A percentile compares a stretch with the other conserved stretches of the same genome.
Conservation (phyloP, 2,888 invertebrate species). For the Tridacna gigas region DNA sequence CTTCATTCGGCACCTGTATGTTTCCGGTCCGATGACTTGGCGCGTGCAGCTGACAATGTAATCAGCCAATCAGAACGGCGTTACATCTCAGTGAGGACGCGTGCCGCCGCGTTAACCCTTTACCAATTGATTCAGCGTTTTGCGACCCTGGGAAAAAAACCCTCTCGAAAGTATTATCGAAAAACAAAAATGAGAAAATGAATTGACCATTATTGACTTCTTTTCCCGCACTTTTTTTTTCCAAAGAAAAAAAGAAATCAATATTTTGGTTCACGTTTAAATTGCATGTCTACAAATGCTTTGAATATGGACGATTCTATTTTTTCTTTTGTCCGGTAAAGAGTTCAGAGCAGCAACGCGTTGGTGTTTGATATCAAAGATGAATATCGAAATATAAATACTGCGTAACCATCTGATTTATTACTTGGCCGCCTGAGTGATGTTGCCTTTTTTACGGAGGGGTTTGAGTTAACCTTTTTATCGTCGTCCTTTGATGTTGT, state of each 20-base stretch:
- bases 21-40: constrained; percentile 38
- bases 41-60: constrained; percentile 60
- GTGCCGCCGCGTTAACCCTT: constrained; percentile 29
- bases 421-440: background rate
- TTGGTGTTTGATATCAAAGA: constrained; percentile 15
- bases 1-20: constrained; percentile 46
- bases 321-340: background rate
- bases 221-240: background rate
- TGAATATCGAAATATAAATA: constrained; percentile 14
- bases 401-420: constrained; percentile 20
- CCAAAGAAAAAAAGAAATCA: background rate
- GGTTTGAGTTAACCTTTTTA: no score
- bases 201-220: no score
- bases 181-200: no score
- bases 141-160: background rate
- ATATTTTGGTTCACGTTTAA: no score
- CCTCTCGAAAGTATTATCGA: no score
- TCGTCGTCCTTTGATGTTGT: no score
- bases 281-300: no score
- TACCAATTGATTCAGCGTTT: background rate
- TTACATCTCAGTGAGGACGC: constrained; percentile 20
- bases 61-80: constrained; percentile 48
- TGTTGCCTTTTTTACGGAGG: no score
- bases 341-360: constrained; percentile 10
- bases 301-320: no score